phyloP scores from a whole-genome alignment of 2,113 vertebrate genomes.

The Ornithorhynchus anatinus region DNA sequence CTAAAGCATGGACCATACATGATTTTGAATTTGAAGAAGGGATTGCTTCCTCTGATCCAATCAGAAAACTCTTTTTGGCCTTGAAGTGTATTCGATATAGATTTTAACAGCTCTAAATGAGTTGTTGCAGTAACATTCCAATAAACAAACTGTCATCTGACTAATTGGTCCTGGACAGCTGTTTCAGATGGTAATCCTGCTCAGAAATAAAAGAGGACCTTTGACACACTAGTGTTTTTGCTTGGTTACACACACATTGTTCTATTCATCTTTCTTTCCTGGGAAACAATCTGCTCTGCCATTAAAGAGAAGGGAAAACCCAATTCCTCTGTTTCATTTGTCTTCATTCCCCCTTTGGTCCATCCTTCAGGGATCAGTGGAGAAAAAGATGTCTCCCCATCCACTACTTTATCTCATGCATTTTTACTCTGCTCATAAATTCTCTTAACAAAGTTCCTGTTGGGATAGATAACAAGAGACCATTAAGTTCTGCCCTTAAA shows the following conservation, averaged over 20 bases:
- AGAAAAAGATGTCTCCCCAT: no score
- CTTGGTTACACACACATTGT: not conserved
- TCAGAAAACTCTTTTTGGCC: conserved; percentile 6
- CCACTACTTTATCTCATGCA: no score
- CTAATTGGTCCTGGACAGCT: not conserved
- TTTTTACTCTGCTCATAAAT: no score
- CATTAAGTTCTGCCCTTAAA: no score
- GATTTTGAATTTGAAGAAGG: conserved; percentile 64
- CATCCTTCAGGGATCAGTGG: no score
- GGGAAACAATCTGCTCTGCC: not conserved
- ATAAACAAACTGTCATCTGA: not conserved
- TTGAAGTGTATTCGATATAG: not conserved
- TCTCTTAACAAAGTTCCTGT: no score
- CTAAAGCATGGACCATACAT: conserved; percentile 61
- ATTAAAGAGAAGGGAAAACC: not conserved
- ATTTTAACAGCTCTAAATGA: conserved; percentile 4
- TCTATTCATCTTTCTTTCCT: not conserved
- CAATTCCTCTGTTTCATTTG: no score
- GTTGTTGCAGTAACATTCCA: not conserved
- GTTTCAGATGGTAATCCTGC: conserved; percentile 6
- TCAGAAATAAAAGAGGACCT: conserved; percentile 1
- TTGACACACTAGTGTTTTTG: conserved; percentile 4
- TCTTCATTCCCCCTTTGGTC: no score
- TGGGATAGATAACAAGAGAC: no score
- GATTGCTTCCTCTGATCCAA: conserved; percentile 26